A percentile compares a stretch with the other conserved stretches of the same genome.
These are phyloP conservation scores for Gadus macrocephalus DNA, from an alignment of 2,113 vertebrate genomes.

Conservation along the genomic window DNA sequence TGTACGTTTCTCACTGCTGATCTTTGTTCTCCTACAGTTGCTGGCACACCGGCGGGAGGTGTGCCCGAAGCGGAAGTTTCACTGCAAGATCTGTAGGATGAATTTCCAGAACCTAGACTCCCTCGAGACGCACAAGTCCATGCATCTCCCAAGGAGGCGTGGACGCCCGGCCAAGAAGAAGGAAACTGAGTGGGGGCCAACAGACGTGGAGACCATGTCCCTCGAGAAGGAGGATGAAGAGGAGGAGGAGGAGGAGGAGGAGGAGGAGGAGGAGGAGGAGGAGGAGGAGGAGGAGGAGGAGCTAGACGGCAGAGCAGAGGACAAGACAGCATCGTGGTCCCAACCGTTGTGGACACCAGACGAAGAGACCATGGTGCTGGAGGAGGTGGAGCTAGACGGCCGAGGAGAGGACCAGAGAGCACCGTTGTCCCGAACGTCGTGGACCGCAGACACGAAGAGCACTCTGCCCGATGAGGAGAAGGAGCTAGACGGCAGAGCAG, in stretches of 20 bases:
- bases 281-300: slow-evolving; percentile 17
- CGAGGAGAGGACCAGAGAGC: slow-evolving; percentile 15
- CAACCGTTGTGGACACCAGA: background rate
- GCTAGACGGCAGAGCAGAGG: slow-evolving; percentile 3
- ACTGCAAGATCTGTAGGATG: slow-evolving; percentile 64
- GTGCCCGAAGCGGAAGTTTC: slow-evolving; percentile 61
- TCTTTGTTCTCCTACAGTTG: slow-evolving; percentile 42
- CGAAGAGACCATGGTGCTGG: slow-evolving; percentile 14
- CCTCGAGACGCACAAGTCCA: slow-evolving; percentile 53
- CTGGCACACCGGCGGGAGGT: slow-evolving; percentile 65
- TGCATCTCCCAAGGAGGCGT: too few species aligned
- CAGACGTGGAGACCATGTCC: slow-evolving; percentile 12
- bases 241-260: too few species aligned
- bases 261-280: too few species aligned
- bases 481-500: slow-evolving; percentile 1
- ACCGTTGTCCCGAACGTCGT: too few species aligned
- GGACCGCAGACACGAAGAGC: slow-evolving; percentile 19
- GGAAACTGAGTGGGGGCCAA: background rate
- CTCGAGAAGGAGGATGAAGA: too few species aligned
- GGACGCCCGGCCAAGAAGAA: too few species aligned
- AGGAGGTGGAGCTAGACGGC: slow-evolving; percentile 10
- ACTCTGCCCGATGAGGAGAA: slow-evolving; percentile 9
- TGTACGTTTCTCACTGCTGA: background rate
- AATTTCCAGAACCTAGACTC: slow-evolving; percentile 56
- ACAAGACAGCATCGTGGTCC: slow-evolving; percentile 6